Evolutionary conservation across 1,140 invertebrate genomes (phyloP).

Genomic region (Meteorus sp.): DNA sequence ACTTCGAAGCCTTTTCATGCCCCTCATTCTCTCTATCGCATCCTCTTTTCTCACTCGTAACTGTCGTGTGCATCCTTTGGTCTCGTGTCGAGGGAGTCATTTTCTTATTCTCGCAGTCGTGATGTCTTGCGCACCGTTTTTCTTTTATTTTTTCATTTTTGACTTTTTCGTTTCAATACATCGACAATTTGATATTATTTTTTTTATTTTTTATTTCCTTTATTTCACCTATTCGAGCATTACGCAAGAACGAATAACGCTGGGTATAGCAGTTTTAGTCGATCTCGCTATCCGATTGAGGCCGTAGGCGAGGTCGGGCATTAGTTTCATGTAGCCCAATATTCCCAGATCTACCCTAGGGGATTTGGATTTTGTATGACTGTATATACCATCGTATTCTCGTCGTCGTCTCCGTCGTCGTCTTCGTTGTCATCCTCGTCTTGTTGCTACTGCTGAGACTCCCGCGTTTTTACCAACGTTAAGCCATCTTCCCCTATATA

Average conservation of each 20-base stretch:
- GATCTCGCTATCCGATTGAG: constrained; percentile 13
- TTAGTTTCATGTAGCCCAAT: constrained; percentile 16
- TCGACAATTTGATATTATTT: too few relatives aligned
- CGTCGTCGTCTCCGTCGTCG: neutral
- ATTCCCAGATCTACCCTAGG: neutral
- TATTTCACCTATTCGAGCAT: neutral
- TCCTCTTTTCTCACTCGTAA: neutral
- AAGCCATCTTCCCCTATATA: neutral
- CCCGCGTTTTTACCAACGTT: neutral
- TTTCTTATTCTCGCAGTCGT: neutral
- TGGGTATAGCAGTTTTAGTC: constrained; percentile 4
- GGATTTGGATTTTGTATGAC: constrained; percentile 9
- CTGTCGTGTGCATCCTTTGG: neutral
- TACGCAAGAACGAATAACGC: neutral
- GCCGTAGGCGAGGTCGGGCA: neutral
- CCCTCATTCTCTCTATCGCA: neutral
- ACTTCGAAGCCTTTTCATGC: constrained; percentile 15
- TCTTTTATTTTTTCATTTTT: constrained; percentile 3
- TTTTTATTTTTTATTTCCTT: neutral
- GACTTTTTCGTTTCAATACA: neutral
- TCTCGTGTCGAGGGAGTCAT: constrained; percentile 20
- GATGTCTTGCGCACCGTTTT: neutral
- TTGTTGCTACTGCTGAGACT: too few relatives aligned
- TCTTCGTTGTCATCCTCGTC: neutral
- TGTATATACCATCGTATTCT: too few relatives aligned